phyloP scores from a whole-genome alignment of 2,888 invertebrate genomes.

The Imbricaverruca yamaguchii region DNA sequence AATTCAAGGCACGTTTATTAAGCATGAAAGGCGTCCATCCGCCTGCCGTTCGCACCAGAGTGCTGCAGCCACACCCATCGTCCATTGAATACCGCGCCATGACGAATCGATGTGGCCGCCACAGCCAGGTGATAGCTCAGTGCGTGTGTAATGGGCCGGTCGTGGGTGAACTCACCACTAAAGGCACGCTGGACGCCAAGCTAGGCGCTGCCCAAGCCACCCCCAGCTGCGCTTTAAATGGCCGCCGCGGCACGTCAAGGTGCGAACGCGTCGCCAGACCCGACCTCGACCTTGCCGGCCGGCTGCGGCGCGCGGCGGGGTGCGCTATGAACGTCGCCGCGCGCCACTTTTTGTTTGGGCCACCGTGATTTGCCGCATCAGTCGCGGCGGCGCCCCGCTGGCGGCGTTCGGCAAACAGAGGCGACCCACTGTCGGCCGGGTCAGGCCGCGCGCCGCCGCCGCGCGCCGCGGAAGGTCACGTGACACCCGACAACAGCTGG shows the following conservation, averaged over 20 bases:
- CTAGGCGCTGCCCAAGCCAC: no score
- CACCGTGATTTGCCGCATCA: background rate
- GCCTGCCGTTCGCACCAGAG: no score
- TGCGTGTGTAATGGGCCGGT: no score
- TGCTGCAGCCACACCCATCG: no score
- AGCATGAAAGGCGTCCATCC: no score
- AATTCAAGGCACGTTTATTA: no score
- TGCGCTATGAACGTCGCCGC: slow-evolving; percentile 1
- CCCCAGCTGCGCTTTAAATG: background rate
- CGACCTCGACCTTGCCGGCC: background rate
- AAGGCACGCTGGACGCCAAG: background rate
- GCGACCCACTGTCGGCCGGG: background rate
- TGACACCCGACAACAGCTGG: background rate
- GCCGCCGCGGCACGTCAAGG: background rate
- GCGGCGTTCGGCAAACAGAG: background rate
- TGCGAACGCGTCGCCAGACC: background rate
- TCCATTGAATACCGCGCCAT: no score
- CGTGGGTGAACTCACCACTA: background rate
- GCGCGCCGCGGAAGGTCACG: background rate
- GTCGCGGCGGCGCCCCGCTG: background rate
- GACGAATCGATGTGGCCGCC: no score
- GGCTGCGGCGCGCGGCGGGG: background rate
- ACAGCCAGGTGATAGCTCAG: no score
- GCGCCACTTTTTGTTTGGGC: background rate
- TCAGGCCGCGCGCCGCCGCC: background rate